phyloP scores from a whole-genome alignment of 1,140 invertebrate genomes.

The Chlorops oryzae region DNA sequence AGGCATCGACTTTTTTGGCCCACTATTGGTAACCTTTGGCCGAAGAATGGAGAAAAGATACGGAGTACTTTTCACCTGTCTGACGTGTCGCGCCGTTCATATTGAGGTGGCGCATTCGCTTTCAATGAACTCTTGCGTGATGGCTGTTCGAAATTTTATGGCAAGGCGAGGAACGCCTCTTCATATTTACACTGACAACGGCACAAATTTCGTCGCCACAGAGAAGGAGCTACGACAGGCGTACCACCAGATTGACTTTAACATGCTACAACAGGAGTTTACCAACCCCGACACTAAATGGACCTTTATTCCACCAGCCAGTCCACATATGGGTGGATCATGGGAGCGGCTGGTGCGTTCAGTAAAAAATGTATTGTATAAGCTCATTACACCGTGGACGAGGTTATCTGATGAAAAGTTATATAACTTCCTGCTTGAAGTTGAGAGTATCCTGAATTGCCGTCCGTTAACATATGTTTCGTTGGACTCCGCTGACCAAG shows the following conservation, averaged over 20 bases:
- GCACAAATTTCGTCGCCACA: constrained; percentile 43
- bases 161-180: constrained; percentile 31
- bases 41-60: constrained; percentile 35
- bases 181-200: constrained; percentile 39
- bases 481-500: too few relatives aligned
- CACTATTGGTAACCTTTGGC: constrained; percentile 19
- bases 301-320: constrained; percentile 43
- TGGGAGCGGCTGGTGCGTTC: constrained; percentile 45
- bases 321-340: constrained; percentile 43
- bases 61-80: constrained; percentile 42
- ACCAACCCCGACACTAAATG: constrained; percentile 27
- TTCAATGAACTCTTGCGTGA: background rate
- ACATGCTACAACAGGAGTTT: background rate
- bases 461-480: too few relatives aligned
- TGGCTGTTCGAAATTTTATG: constrained; percentile 42
- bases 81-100: constrained; percentile 32
- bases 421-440: too few relatives aligned
- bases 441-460: too few relatives aligned
- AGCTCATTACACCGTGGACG: too few relatives aligned
- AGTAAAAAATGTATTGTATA: constrained; percentile 38
- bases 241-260: background rate
- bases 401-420: too few relatives aligned
- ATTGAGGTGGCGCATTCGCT: background rate
- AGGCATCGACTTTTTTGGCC: constrained; percentile 10
- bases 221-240: background rate